Evolutionary conservation across 2,888 invertebrate genomes (phyloP).

Genomic region (Sthenelais limicola): DNA sequence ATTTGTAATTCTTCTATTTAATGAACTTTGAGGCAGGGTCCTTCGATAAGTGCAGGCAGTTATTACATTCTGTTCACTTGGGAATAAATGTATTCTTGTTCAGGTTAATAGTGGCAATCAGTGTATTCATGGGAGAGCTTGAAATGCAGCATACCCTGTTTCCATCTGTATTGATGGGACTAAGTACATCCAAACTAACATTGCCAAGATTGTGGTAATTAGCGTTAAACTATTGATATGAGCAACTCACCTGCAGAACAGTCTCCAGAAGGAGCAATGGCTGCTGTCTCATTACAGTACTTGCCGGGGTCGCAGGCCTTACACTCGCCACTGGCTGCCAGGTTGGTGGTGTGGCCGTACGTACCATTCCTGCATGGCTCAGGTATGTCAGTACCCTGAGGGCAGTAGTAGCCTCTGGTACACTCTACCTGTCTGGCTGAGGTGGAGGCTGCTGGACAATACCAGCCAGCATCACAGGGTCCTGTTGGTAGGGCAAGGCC

Average conservation of each 20-base stretch:
- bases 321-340: constrained; percentile 57
- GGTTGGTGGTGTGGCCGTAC: constrained; percentile 55
- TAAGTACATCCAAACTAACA: too few species aligned
- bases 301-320: constrained; percentile 63
- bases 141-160: too few species aligned
- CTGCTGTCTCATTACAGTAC: constrained; percentile 61
- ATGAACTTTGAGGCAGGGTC: too few species aligned
- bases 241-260: constrained; percentile 60
- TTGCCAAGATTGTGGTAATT: too few species aligned
- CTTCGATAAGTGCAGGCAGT: too few species aligned
- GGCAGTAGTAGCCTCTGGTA: constrained; percentile 62
- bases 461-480: constrained; percentile 64
- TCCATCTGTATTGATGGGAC: too few species aligned
- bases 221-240: too few species aligned
- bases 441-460: constrained; percentile 62
- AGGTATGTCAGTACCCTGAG: constrained; percentile 52
- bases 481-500: constrained; percentile 59
- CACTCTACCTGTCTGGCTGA: constrained; percentile 42
- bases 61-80: too few species aligned
- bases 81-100: too few species aligned
- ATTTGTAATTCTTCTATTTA: too few species aligned
- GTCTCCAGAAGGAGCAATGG: constrained; percentile 54
- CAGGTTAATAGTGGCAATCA: too few species aligned
- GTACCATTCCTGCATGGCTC: constrained; percentile 67
- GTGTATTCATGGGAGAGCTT: too few species aligned